Evolutionary conservation across 1,140 invertebrate species (phyloP).

Genomic region (Meloidogyne hapla): DNA sequence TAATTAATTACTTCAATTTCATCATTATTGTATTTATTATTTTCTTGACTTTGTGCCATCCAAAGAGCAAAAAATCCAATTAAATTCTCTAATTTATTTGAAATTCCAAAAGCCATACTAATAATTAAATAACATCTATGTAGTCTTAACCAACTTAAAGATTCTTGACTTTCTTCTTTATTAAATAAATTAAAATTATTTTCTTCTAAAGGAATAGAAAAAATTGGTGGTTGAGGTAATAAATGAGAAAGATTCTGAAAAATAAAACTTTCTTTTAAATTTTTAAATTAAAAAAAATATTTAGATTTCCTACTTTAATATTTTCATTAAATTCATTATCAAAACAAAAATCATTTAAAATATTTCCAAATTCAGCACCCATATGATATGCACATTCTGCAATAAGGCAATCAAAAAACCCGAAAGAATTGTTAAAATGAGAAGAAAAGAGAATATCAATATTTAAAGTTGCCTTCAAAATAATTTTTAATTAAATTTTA

Average conservation of each 20-base stretch:
- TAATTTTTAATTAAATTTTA: neutral
- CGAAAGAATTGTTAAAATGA: neutral
- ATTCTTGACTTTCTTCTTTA: neutral
- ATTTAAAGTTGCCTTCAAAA: neutral
- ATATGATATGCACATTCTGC: neutral
- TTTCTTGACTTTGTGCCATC: neutral
- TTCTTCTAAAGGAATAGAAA: neutral
- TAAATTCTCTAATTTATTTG: constrained; percentile 20
- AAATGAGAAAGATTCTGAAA: constrained; percentile 9
- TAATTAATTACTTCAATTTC: neutral
- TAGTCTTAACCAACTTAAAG: neutral
- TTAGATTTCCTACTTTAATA: too few relatives aligned
- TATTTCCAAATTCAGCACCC: neutral
- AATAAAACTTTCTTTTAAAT: neutral
- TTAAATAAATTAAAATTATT: neutral
- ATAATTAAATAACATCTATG: constrained; percentile 9
- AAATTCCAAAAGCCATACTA: neutral
- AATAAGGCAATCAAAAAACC: neutral
- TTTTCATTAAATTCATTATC: neutral
- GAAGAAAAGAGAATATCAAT: neutral
- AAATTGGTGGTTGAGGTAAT: constrained; percentile 16
- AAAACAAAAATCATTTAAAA: neutral
- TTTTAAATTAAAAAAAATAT: neutral
- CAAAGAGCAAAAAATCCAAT: constrained; percentile 26
- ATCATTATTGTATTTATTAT: neutral